Evolutionary conservation across 2,888 invertebrate species (phyloP).

Genomic region (Nemapogon koenigi): DNA sequence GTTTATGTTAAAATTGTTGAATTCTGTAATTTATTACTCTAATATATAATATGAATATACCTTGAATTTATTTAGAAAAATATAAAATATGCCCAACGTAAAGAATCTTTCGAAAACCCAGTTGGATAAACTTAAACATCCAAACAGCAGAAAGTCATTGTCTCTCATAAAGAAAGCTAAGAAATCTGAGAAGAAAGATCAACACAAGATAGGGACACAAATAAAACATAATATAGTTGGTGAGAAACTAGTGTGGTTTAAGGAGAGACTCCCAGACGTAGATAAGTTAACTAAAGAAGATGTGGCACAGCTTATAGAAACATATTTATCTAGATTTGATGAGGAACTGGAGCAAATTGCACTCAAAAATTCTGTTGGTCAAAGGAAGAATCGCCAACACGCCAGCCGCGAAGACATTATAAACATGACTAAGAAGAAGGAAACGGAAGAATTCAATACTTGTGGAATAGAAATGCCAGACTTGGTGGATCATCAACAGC

Average conservation of each 20-base stretch:
- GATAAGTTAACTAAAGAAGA: conserved; percentile 66
- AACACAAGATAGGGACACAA: conserved; percentile 68
- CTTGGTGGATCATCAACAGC: conserved; percentile 65
- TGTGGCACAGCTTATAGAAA: conserved; percentile 63
- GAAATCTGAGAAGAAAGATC: conserved; percentile 67
- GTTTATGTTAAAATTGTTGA: no score
- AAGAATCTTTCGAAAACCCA: no score
- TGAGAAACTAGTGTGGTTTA: conserved; percentile 83
- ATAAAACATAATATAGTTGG: conserved; percentile 77
- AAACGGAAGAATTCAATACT: conserved; percentile 75
- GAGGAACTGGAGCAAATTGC: conserved; percentile 81
- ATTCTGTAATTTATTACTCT: no score
- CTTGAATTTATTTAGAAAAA: no score
- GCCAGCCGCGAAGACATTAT: conserved; percentile 81
- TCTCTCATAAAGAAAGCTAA: conserved; percentile 75
- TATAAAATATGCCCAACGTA: conserved; percentile 44
- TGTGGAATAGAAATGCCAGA: conserved; percentile 84
- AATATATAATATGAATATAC: no score
- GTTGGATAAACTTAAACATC: conserved; percentile 73
- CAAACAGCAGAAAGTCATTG: conserved; percentile 83
- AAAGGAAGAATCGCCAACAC: conserved; percentile 78
- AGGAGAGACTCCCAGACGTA: conserved; percentile 67
- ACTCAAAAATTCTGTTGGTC: conserved; percentile 79
- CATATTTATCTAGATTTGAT: conserved; percentile 67
- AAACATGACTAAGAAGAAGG: conserved; percentile 75